Evolutionary conservation across 1,140 invertebrate species (phyloP).

Genomic region (Drosophila santomea): DNA sequence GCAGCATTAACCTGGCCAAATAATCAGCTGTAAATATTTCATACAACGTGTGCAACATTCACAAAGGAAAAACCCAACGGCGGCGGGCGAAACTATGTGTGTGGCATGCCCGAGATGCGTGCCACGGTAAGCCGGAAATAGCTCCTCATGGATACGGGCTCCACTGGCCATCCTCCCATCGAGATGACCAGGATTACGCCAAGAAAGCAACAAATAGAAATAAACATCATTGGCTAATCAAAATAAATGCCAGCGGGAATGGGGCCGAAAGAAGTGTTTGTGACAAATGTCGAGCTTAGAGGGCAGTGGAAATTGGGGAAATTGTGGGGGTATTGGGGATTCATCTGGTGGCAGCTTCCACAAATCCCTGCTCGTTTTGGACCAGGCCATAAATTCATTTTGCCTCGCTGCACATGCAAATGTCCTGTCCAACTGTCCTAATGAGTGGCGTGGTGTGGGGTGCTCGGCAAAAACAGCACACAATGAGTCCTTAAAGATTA

Average conservation of each 20-base stretch:
- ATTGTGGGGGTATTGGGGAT: neutral
- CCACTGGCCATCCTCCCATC: constrained; percentile 43
- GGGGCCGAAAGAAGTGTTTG: constrained; percentile 1
- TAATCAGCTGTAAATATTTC: constrained; percentile 77
- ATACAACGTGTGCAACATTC: constrained; percentile 32
- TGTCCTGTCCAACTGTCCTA: constrained; percentile 46
- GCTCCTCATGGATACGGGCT: constrained; percentile 9
- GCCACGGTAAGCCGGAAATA: constrained; percentile 27
- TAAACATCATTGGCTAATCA: constrained; percentile 82
- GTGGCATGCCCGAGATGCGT: constrained; percentile 21
- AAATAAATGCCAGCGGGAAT: constrained; percentile 70
- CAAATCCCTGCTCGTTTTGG: constrained; percentile 8
- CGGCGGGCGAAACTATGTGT: constrained; percentile 12
- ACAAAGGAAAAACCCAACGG: constrained; percentile 21
- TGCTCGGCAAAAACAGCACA: constrained; percentile 42
- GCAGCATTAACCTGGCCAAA: constrained; percentile 59
- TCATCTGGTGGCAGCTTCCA: neutral
- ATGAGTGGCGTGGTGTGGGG: neutral
- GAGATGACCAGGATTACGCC: constrained; percentile 12
- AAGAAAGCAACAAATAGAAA: constrained; percentile 80
- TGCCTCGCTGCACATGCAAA: constrained; percentile 70
- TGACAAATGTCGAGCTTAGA: constrained; percentile 48
- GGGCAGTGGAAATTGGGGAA: too few species aligned
- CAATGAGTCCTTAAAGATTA: constrained; percentile 84
- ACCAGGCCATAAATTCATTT: constrained; percentile 69